A percentile compares a stretch with the other conserved stretches of the same genome.
Evolutionary conservation across 2,113 vertebrate genomes (phyloP).

Genomic region (Falco punctatus): DNA sequence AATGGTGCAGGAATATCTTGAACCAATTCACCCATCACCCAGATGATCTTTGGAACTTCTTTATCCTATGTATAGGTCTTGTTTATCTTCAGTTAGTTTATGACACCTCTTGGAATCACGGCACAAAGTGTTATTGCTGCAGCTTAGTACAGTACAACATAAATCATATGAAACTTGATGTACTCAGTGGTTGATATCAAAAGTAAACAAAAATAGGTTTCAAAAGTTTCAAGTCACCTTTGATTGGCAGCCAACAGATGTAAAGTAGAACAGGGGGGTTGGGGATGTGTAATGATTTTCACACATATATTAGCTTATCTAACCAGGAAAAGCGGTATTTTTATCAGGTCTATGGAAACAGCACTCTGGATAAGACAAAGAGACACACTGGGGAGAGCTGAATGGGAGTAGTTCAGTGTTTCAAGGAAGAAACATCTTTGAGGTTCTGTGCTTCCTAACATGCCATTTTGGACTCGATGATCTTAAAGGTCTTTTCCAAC

Average conservation of each 20-base stretch:
- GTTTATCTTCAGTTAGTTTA: not conserved
- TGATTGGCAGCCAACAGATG: not conserved
- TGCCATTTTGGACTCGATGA: not conserved
- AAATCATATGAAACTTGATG: not conserved
- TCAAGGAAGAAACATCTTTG: not conserved
- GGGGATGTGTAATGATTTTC: not conserved
- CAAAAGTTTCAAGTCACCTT: not conserved
- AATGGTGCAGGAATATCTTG: not conserved
- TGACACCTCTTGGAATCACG: not conserved
- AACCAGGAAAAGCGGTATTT: not conserved
- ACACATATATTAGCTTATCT: not conserved
- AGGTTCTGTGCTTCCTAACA: not conserved
- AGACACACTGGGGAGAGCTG: accelerated
- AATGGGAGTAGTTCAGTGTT: not conserved
- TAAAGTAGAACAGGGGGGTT: not conserved
- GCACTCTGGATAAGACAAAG: not conserved
- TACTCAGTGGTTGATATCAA: not conserved
- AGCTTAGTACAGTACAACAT: not conserved
- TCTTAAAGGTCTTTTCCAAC: not conserved
- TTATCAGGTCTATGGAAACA: not conserved
- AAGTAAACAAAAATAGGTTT: not conserved
- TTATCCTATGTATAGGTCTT: not conserved
- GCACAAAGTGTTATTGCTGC: not conserved
- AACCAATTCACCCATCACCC: not conserved
- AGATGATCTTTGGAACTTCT: not conserved